Evolutionary conservation across 2,888 invertebrate genomes (phyloP).

Genomic region (Venusia cambrica): DNA sequence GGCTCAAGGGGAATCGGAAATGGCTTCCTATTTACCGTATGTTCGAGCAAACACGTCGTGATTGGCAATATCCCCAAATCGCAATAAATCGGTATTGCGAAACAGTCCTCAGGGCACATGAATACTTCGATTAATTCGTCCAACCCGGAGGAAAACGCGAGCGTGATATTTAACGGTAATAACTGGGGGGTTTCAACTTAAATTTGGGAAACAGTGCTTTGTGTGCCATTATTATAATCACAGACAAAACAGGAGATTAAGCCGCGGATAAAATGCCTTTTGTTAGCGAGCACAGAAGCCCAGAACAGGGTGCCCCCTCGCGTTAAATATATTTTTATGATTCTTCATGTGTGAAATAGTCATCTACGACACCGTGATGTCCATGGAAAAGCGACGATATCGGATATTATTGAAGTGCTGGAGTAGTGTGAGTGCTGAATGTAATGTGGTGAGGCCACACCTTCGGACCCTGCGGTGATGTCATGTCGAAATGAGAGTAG

Average conservation of each 20-base stretch:
- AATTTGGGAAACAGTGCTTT: conserved; percentile 28
- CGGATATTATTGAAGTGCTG: conserved; percentile 36
- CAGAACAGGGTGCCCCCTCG: conserved; percentile 43
- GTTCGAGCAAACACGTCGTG: conserved; percentile 16
- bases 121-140: conserved; percentile 24
- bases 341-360: conserved; percentile 35
- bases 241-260: conserved; percentile 31
- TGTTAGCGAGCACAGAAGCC: conserved; percentile 24
- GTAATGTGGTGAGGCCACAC: conserved; percentile 50
- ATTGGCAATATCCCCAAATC: conserved; percentile 28
- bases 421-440: conserved; percentile 47
- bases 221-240: conserved; percentile 24
- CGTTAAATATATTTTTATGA: conserved; percentile 38
- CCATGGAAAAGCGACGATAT: conserved; percentile 29
- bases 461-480: conserved; percentile 44
- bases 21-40: conserved; percentile 8
- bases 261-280: conserved; percentile 29
- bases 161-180: conserved; percentile 30
- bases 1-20: conserved; percentile 23
- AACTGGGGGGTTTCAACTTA: conserved; percentile 27
- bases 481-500: conserved; percentile 43
- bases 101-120: conserved; percentile 28
- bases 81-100: conserved; percentile 34
- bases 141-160: conserved; percentile 21
- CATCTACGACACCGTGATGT: conserved; percentile 38